These are phyloP conservation scores for Chalcis sispes DNA, from an alignment of 2,888 invertebrate species.

Conservation along the genomic window DNA sequence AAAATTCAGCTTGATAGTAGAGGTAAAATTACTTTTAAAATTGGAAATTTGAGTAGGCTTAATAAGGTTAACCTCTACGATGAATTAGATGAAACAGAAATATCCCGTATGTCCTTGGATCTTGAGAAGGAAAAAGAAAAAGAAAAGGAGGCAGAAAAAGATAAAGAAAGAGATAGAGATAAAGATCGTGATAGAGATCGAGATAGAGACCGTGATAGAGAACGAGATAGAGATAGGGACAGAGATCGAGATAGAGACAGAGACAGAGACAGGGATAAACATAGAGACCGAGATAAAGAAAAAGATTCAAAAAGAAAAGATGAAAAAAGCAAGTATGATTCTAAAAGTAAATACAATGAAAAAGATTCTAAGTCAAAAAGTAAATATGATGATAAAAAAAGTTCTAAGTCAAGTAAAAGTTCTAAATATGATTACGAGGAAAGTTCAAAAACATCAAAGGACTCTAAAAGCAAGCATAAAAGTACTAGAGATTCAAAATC, in stretches of 20 bases:
- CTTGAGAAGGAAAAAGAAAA: conserved; percentile 60
- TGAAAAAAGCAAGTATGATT: conserved; percentile 57
- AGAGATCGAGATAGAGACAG: conserved; percentile 52
- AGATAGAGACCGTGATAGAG: conserved; percentile 59
- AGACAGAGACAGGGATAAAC: conserved; percentile 57
- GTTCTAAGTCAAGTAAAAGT: conserved; percentile 44
- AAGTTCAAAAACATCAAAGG: conserved; percentile 36
- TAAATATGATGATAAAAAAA: conserved; percentile 31
- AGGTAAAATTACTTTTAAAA: conserved; percentile 73
- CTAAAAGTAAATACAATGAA: conserved; percentile 41
- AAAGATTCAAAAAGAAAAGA: conserved; percentile 58
- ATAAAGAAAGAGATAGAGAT: conserved; percentile 59
- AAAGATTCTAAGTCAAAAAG: conserved; percentile 40
- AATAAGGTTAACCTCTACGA: conserved; percentile 71
- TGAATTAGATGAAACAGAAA: conserved; percentile 66
- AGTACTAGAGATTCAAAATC: conserved; percentile 25
- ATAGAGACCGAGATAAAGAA: conserved; percentile 55
- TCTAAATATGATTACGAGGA: conserved; percentile 49
- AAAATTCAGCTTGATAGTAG: conserved; percentile 71
- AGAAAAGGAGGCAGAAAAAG: conserved; percentile 61
- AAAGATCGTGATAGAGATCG: conserved; percentile 54
- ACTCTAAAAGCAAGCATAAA: conserved; percentile 33
- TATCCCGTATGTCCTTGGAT: conserved; percentile 35
- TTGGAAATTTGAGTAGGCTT: conserved; percentile 69
- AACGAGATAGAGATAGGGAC: conserved; percentile 55